Percentiles rank a stretch among this genome's conserved stretches.
These are phyloP conservation scores for Potamarius usumacintae DNA, from an alignment of 2,113 vertebrate genomes.

Conservation along the genomic window DNA sequence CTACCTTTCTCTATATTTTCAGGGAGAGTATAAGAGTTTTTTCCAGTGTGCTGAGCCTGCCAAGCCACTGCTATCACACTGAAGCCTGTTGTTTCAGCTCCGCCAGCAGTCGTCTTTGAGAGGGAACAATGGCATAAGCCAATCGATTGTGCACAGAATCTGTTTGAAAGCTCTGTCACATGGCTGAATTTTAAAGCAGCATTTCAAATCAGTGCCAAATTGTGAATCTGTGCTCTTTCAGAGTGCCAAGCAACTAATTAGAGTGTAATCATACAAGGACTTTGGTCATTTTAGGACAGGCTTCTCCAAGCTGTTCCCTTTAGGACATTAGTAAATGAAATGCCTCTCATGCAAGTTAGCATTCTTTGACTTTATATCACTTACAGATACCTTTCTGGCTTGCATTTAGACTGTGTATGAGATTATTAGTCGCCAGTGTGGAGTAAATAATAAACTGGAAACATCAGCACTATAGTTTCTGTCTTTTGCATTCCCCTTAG, in stretches of 20 bases:
- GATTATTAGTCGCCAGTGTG: not conserved
- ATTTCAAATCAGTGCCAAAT: not conserved
- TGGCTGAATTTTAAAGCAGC: slow-evolving; percentile 22
- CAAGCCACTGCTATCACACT: slow-evolving; percentile 6
- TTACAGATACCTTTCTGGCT: not conserved
- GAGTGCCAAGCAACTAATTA: slow-evolving; percentile 24
- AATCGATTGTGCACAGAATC: slow-evolving; percentile 11
- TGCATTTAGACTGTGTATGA: not conserved
- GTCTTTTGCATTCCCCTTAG: not conserved
- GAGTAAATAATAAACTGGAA: not conserved
- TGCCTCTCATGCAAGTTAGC: not conserved
- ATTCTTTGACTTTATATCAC: not conserved
- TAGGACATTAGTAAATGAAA: not conserved
- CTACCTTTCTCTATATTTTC: not conserved
- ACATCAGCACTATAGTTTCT: no score
- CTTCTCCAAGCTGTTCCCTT: not conserved
- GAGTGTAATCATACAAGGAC: slow-evolving; percentile 17
- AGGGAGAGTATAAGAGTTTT: not conserved
- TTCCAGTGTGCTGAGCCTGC: not conserved
- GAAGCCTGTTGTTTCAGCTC: slow-evolving; percentile 31
- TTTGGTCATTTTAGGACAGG: not conserved
- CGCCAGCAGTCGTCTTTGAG: not conserved
- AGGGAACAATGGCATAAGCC: slow-evolving; percentile 7
- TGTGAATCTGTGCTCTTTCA: not conserved
- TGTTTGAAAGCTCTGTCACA: slow-evolving; percentile 22